Percentiles rank a stretch among this genome's conserved stretches.
Conservation (phyloP, 2,113 vertebrate genomes). For the Phaethornis superciliosus region DNA sequence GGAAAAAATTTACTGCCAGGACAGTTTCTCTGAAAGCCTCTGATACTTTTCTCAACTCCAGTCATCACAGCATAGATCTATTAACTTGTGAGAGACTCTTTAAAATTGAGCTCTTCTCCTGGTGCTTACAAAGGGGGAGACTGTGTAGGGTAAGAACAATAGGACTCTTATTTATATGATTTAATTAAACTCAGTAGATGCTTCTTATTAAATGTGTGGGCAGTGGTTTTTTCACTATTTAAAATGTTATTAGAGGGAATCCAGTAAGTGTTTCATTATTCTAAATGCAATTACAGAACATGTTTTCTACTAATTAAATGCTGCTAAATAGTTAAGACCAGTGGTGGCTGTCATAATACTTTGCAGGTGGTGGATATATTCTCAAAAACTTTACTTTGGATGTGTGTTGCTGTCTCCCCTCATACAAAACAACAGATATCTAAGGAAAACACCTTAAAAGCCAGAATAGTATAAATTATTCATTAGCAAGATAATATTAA, state of each 20-base stretch:
- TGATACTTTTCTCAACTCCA: neutral
- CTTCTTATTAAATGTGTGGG: neutral
- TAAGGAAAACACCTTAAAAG: neutral
- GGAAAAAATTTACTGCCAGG: neutral
- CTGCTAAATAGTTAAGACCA: constrained; percentile 13
- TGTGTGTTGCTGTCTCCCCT: neutral
- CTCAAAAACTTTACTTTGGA: neutral
- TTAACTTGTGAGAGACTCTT: neutral
- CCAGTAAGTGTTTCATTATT: constrained; percentile 3
- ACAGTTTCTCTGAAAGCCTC: neutral
- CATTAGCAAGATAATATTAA: neutral
- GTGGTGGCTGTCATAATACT: neutral
- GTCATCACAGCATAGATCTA: neutral
- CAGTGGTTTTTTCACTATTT: neutral
- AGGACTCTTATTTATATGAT: neutral
- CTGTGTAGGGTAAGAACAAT: neutral
- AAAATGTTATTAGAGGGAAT: constrained; percentile 16
- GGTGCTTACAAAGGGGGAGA: neutral
- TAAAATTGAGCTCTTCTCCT: neutral
- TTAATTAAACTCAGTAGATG: neutral
- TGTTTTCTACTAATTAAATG: constrained; percentile 26
- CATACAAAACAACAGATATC: neutral
- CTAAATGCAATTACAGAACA: constrained; percentile 8
- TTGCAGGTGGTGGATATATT: neutral
- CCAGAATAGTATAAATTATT: neutral